Percentiles rank a stretch among this genome's conserved stretches.
phyloP scores from a whole-genome alignment of 2,888 invertebrate species.

The Heliconius ismenius region DNA sequence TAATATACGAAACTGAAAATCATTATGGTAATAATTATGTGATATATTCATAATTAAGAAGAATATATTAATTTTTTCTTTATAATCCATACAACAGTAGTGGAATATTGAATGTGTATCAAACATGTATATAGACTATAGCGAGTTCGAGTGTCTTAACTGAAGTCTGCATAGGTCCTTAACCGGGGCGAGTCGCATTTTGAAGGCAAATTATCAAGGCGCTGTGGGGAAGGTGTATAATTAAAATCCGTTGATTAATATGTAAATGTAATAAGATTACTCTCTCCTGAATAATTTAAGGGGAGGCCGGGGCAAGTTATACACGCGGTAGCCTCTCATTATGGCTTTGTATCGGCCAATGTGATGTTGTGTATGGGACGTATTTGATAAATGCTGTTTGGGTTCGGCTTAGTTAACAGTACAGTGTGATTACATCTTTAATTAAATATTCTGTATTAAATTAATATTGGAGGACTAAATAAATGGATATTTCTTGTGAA shows the following conservation, averaged over 20 bases:
- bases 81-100: not conserved
- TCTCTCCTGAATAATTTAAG: conserved; percentile 92
- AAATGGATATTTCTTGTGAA: not conserved
- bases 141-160: conserved; percentile 20
- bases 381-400: conserved; percentile 62
- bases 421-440: not conserved
- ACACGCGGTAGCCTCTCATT: conserved; percentile 73
- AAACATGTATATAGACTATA: not conserved
- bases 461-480: not conserved
- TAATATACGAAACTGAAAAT: not conserved
- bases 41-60: not conserved
- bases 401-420: conserved; percentile 10
- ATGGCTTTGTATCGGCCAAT: conserved; percentile 63
- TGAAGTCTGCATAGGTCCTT: conserved; percentile 54
- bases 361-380: conserved; percentile 46
- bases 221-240: conserved; percentile 86
- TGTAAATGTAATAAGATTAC: conserved; percentile 99
- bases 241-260: conserved; percentile 99
- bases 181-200: conserved; percentile 78
- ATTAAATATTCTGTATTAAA: not conserved
- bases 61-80: not conserved
- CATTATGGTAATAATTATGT: not conserved
- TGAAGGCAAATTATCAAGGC: conserved; percentile 79
- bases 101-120: not conserved
- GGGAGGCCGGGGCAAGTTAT: conserved; percentile 78